Percentiles rank a stretch among this genome's conserved stretches.
Evolutionary conservation across 2,797 vertebrate genomes (phyloP).

Genomic region (Spinus olivaceus): DNA sequence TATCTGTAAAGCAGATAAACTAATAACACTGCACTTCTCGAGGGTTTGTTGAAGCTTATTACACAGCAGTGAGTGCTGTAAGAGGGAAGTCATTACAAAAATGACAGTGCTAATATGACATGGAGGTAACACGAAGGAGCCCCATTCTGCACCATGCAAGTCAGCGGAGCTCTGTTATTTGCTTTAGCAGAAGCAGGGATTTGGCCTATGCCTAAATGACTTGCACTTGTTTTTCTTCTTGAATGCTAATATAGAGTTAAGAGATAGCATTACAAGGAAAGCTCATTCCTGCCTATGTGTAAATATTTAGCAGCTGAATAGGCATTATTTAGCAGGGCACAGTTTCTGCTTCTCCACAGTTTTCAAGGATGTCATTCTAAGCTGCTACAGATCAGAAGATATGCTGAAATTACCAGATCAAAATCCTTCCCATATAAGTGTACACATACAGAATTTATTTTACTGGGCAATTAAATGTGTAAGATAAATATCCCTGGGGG

Average conservation of each 20-base stretch:
- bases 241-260: not conserved
- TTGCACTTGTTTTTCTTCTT: slow-evolving; percentile 39
- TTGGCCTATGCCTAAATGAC: slow-evolving; percentile 27
- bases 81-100: not conserved
- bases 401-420: slow-evolving; percentile 22
- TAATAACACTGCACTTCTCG: not conserved
- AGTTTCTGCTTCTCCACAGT: not conserved
- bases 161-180: not conserved
- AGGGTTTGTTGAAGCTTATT: slow-evolving; percentile 7
- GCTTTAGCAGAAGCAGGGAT: not conserved
- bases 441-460: slow-evolving; percentile 47
- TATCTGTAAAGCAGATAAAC: slow-evolving; percentile 25
- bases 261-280: slow-evolving; percentile 16
- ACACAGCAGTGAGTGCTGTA: not conserved
- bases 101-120: not conserved
- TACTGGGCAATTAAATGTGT: slow-evolving; percentile 51
- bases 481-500: slow-evolving; percentile 59
- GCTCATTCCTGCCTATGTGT: not conserved
- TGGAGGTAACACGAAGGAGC: not conserved
- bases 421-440: slow-evolving; percentile 16
- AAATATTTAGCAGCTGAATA: slow-evolving; percentile 41
- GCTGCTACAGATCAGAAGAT: slow-evolving; percentile 37
- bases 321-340: not conserved
- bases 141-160: not conserved
- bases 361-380: slow-evolving; percentile 20